phyloP scores from a whole-genome alignment of 2,113 vertebrate genomes.

The Melanocharis versteri region DNA sequence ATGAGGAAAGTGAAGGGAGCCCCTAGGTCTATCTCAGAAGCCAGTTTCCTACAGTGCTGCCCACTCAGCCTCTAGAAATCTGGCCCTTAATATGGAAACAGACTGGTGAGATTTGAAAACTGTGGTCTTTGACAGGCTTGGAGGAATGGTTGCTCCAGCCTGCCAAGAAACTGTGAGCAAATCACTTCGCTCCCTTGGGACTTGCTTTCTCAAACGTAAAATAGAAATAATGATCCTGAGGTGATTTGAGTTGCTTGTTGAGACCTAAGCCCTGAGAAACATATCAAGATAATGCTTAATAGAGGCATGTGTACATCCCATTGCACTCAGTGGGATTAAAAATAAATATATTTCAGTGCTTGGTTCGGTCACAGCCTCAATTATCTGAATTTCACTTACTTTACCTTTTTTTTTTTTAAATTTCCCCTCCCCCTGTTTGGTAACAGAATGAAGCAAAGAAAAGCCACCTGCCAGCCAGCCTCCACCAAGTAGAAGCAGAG shows the following conservation, averaged over 20 bases:
- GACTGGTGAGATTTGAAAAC: background rate
- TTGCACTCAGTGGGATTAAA: background rate
- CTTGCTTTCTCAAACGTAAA: background rate
- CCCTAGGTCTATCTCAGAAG: background rate
- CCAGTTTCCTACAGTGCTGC: background rate
- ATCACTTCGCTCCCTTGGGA: background rate
- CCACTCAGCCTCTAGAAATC: background rate
- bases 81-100: background rate
- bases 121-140: background rate
- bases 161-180: background rate
- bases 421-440: background rate
- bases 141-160: background rate
- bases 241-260: background rate
- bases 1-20: background rate
- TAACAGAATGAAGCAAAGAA: slow-evolving; percentile 71
- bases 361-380: background rate
- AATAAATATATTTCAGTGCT: background rate
- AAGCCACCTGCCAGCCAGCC: slow-evolving; percentile 68
- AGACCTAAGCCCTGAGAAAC: background rate
- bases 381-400: background rate
- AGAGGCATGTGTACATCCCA: background rate
- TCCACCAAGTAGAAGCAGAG: slow-evolving; percentile 90
- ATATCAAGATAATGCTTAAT: background rate
- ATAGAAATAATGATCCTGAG: background rate
- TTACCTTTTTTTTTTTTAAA: background rate